Conservation (phyloP, 64 coral and sea anemone species). For the Hydrozoanthus tunicans region DNA sequence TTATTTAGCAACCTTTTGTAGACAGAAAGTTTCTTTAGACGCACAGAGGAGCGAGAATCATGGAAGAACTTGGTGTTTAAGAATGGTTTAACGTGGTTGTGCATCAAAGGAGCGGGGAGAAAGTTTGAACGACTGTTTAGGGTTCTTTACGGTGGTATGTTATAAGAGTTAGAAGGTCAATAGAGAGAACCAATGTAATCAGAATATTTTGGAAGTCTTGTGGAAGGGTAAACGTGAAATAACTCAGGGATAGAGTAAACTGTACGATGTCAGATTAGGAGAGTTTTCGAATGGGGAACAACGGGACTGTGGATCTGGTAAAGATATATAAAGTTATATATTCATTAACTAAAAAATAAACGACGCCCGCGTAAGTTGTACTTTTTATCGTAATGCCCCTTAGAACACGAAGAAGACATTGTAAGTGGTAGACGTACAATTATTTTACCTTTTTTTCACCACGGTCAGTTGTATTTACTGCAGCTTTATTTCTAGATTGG, state of each 20-base stretch:
- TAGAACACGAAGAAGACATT: too few species aligned
- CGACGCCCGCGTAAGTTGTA: too few species aligned
- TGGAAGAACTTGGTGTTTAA: not conserved
- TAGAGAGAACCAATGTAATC: not conserved
- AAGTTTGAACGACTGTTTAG: not conserved
- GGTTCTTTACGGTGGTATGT: not conserved
- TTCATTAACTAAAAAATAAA: too few species aligned
- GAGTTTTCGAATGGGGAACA: too few species aligned
- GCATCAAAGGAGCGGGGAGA: not conserved
- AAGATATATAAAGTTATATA: too few species aligned
- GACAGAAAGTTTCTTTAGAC: not conserved
- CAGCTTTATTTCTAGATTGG: too few species aligned
- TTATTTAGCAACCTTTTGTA: not conserved
- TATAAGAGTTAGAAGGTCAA: not conserved
- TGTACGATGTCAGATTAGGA: not conserved
- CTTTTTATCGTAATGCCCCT: too few species aligned
- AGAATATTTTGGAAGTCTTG: not conserved
- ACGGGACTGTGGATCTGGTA: too few species aligned
- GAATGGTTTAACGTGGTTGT: not conserved
- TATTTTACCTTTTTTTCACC: too few species aligned
- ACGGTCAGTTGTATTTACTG: too few species aligned
- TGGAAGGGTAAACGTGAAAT: not conserved
- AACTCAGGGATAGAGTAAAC: not conserved
- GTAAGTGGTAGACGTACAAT: too few species aligned
- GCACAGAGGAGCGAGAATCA: not conserved